Base-by-base conservation (phyloP, 1,140 invertebrate species). In the Drosophila tristis region DNA sequence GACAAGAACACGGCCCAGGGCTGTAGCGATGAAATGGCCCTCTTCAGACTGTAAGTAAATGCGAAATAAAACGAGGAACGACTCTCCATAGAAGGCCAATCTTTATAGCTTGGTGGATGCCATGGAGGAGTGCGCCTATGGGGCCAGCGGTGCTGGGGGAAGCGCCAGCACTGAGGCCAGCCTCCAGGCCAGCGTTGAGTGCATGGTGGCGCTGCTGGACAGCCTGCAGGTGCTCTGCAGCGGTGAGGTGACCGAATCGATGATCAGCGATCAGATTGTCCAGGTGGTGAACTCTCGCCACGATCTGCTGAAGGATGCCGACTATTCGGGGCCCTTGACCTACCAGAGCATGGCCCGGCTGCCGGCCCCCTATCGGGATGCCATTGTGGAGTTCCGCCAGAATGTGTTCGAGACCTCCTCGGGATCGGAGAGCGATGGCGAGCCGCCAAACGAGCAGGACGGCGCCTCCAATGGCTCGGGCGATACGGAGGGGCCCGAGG, bases 21-120 rank as follows among this genome's bases (percentile, higher is more conserved):
- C 29, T 96, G 96, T 75, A 96, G 95, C 90, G 96, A 98, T 92
- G 96, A 98, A 91, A 96, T 98, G 95, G 96, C 97, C 6, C 94
- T 98, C 4, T 95, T 98, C 80, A 95, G 97, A 93, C 93, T 98
- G 97, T 98, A 93, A 95, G 95, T 94, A 66, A 5, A 43, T 5
- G 20, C n/a, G 5, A 9, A 39, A 20, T 11, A 9, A 29, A 3
- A 20, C 5, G 2, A 8, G 23, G 49, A 15, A n/a, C 15, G 9
- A 15, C 13, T 4, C 13, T 29, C 9, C 15, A 15, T 11, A 2
- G 0, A 13, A 39, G 13, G 2, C 11, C 43, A 8, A 31, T 7
- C 0, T 1, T 13, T 47, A 0, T 11, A 98, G 97, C 64, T 95
- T 97, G 67, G 97, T 98, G 94, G 97, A 98, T 91, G 97, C 97